Conservation (phyloP, 2,888 invertebrate genomes). For the Amblyjoppa fuscipennis region DNA sequence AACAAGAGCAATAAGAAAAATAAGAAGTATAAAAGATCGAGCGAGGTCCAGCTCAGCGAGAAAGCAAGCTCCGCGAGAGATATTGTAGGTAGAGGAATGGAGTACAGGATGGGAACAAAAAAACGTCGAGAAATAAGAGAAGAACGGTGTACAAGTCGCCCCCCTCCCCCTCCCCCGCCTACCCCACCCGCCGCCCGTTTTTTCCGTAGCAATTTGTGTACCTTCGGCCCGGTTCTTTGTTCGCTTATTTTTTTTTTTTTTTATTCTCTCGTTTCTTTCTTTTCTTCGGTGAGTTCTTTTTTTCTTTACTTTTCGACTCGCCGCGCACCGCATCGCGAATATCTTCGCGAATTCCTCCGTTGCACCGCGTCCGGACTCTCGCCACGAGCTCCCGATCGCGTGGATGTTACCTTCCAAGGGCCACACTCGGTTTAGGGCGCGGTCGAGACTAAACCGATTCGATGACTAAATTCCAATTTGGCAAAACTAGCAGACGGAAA, state of each 20-base stretch:
- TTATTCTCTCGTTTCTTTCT: constrained; percentile 47
- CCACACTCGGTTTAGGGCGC: constrained; percentile 48
- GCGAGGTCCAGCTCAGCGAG: constrained; percentile 56
- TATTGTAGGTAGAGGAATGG: constrained; percentile 61
- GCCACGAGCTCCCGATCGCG: constrained; percentile 58
- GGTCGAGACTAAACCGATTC: constrained; percentile 23
- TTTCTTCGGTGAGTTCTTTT: constrained; percentile 47
- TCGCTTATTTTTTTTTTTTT: constrained; percentile 55
- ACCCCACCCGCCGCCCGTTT: constrained; percentile 7
- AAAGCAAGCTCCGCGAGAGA: constrained; percentile 46
- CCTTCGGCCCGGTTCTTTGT: constrained; percentile 63
- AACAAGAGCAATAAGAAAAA: constrained; percentile 52
- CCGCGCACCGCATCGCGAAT: constrained; percentile 74
- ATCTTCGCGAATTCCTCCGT: constrained; percentile 77
- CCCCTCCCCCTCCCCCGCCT: neutral
- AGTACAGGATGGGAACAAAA: constrained; percentile 48
- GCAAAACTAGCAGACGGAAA: neutral
- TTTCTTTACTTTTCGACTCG: constrained; percentile 66
- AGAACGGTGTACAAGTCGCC: constrained; percentile 46
- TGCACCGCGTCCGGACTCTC: constrained; percentile 66
- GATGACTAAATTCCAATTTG: neutral
- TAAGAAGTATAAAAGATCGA: constrained; percentile 51
- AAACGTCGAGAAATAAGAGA: constrained; percentile 41
- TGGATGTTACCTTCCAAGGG: constrained; percentile 20
- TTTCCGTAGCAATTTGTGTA: constrained; percentile 71